phyloP scores from a whole-genome alignment of 2,888 invertebrate genomes.

The Magallana nippona region DNA sequence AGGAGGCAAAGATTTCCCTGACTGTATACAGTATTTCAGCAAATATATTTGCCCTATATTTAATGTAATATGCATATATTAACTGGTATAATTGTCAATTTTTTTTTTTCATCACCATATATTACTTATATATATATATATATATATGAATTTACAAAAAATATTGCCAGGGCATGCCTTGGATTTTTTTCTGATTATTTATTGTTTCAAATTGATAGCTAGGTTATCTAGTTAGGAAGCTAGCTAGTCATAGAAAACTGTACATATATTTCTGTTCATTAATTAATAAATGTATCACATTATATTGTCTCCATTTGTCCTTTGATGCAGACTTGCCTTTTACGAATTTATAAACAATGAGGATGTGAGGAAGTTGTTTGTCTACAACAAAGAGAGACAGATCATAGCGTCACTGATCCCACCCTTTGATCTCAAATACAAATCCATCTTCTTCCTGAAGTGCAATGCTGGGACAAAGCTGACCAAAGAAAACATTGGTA shows the following conservation, averaged over 20 bases:
- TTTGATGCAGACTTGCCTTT: conserved; percentile 74
- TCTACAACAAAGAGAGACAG: conserved; percentile 71
- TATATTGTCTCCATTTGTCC: not conserved
- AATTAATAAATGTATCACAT: not conserved
- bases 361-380: conserved; percentile 77
- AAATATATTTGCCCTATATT: no score
- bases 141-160: no score
- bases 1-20: no score
- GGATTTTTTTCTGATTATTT: no score
- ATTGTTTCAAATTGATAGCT: no score
- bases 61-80: no score
- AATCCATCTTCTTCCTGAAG: conserved; percentile 79
- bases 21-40: no score
- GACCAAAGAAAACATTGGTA: conserved; percentile 79
- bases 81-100: no score
- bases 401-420: conserved; percentile 75
- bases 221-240: no score
- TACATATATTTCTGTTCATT: not conserved
- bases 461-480: conserved; percentile 77
- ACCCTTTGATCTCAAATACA: conserved; percentile 74
- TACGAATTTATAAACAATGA: conserved; percentile 80
- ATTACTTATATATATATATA: no score
- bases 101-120: no score
- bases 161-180: no score
- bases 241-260: not conserved